These are phyloP conservation scores for Cottoperca gobio DNA, from an alignment of 2,797 vertebrate species.

Conservation along the genomic window DNA sequence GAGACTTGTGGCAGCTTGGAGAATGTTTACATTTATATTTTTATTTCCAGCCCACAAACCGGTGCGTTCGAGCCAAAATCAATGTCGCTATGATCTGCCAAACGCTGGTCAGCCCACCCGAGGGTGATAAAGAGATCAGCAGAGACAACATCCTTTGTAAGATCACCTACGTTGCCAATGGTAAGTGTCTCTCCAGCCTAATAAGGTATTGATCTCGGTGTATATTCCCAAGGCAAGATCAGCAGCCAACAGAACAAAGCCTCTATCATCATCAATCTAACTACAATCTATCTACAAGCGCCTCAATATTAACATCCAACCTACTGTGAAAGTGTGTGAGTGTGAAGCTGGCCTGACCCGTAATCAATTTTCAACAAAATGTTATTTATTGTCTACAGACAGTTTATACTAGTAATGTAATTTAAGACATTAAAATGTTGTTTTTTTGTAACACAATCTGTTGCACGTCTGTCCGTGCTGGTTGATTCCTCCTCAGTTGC, in stretches of 20 bases:
- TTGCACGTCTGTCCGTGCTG: no score
- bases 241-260: not conserved
- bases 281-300: not conserved
- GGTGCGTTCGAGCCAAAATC: slow-evolving; percentile 99
- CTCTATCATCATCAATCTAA: not conserved
- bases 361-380: not conserved
- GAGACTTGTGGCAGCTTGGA: not conserved
- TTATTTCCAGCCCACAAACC: slow-evolving; percentile 88
- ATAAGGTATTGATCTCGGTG: slow-evolving; percentile 8
- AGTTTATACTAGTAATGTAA: not conserved
- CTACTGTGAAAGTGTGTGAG: not conserved
- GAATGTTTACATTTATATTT: slow-evolving; percentile 4
- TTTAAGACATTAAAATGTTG: no score
- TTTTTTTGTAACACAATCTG: no score
- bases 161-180: slow-evolving; percentile 99
- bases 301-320: not conserved
- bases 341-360: not conserved
- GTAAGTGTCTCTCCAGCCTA: slow-evolving; percentile 81
- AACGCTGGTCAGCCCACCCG: slow-evolving; percentile 96
- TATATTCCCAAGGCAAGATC: not conserved
- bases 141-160: slow-evolving; percentile 97
- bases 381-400: not conserved
- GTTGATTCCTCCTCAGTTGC: no score
- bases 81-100: slow-evolving; percentile 99
- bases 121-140: slow-evolving; percentile 95